These are phyloP conservation scores for Crypturellus undulatus DNA, from an alignment of 2,113 vertebrate species.

Conservation along the genomic window DNA sequence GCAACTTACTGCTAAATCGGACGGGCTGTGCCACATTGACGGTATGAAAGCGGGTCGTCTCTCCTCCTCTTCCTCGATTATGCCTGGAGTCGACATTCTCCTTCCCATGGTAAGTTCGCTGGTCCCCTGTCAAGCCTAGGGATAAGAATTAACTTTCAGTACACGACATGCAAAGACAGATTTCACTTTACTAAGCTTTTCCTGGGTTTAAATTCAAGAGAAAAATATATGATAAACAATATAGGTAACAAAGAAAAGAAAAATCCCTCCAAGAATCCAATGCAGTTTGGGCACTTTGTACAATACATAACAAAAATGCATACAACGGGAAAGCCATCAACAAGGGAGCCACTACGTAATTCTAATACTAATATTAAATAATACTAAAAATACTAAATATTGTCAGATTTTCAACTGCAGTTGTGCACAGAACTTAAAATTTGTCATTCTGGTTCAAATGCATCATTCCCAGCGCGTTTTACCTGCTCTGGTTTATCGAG, in stretches of 20 bases:
- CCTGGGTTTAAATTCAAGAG: not conserved
- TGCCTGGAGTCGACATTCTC: conserved; percentile 80
- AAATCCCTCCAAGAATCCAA: not conserved
- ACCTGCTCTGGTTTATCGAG: not conserved
- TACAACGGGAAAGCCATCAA: not conserved
- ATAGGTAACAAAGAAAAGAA: not conserved
- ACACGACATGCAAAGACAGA: not conserved
- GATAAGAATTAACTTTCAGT: not conserved
- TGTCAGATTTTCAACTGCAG: not conserved
- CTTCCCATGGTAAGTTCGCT: conserved; percentile 85
- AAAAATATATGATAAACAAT: not conserved
- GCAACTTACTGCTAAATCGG: conserved; percentile 95
- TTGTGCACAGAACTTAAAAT: not conserved
- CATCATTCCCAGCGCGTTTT: not conserved
- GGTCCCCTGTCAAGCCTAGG: conserved; percentile 86
- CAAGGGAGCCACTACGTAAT: not conserved
- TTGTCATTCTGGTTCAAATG: not conserved
- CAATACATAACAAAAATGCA: not conserved
- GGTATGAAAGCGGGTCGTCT: conserved; percentile 78
- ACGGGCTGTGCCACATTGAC: conserved; percentile 91
- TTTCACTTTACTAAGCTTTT: not conserved
- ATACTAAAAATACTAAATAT: not conserved
- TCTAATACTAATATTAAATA: no score
- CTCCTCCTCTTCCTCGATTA: conserved; percentile 68
- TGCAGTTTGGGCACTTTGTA: not conserved